A percentile compares a stretch with the other conserved stretches of the same genome.
phyloP scores from a whole-genome alignment of 1,140 invertebrate genomes.

The Zaprionus inermis region DNA sequence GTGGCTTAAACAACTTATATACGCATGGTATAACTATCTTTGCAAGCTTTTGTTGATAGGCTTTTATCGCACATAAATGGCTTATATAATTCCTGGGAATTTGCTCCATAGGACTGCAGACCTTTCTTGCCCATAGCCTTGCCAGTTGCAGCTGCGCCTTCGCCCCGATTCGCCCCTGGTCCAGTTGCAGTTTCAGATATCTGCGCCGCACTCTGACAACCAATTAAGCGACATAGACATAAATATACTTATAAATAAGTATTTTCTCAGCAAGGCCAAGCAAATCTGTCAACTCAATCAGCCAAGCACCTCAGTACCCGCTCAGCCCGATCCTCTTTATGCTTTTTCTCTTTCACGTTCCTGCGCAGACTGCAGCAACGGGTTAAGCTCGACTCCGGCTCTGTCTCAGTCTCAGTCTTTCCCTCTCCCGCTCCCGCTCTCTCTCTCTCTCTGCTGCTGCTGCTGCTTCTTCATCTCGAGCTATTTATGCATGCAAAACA shows the following conservation, averaged over 20 bases:
- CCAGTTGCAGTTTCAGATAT: conserved; percentile 22
- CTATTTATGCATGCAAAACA: conserved; percentile 78
- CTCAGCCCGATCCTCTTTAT: too few relatives aligned
- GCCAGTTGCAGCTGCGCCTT: background rate
- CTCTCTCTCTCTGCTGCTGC: too few relatives aligned
- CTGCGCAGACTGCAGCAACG: conserved; percentile 7
- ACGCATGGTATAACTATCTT: too few relatives aligned
- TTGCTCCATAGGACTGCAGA: background rate
- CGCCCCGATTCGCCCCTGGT: background rate
- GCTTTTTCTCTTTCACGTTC: background rate
- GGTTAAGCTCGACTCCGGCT: conserved; percentile 22
- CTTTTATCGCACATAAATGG: too few relatives aligned
- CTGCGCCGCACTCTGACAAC: conserved; percentile 28
- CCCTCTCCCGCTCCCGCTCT: background rate
- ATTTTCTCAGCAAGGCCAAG: conserved; percentile 20
- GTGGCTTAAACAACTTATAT: too few relatives aligned
- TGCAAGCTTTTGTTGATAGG: too few relatives aligned
- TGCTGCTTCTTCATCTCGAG: conserved; percentile 1
- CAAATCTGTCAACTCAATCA: conserved; percentile 50
- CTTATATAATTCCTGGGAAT: too few relatives aligned
- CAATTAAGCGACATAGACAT: conserved; percentile 33
- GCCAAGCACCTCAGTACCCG: conserved; percentile 14
- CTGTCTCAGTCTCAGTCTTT: background rate
- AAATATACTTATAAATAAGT: conserved; percentile 26
- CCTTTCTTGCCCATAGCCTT: background rate